phyloP scores from a whole-genome alignment of 2,797 vertebrate species.

The Lerista edwardsae region DNA sequence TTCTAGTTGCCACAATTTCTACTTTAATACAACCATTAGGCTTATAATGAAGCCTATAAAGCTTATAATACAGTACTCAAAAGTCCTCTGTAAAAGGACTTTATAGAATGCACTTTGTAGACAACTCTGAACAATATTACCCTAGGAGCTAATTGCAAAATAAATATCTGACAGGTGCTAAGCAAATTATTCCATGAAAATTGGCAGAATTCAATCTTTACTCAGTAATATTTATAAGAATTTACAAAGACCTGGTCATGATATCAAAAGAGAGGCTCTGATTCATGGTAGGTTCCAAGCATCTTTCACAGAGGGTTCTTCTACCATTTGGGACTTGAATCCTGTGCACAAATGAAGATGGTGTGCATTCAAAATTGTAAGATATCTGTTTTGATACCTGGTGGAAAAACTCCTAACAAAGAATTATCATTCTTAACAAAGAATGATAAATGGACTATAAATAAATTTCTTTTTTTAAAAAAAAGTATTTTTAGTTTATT shows the following conservation, averaged over 20 bases:
- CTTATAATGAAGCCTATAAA: neutral
- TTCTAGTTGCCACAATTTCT: neutral
- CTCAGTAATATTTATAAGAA: constrained; percentile 35
- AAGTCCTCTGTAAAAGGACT: neutral
- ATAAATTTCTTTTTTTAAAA: too few relatives aligned
- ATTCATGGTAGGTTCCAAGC: constrained; percentile 14
- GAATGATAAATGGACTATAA: too few relatives aligned
- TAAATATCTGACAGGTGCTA: constrained; percentile 15
- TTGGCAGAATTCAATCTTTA: constrained; percentile 45
- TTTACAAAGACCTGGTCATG: constrained; percentile 29
- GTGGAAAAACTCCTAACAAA: neutral
- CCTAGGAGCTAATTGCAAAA: constrained; percentile 43
- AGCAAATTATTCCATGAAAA: constrained; percentile 44
- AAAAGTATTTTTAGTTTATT: too few relatives aligned
- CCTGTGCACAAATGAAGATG: neutral
- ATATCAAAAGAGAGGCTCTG: constrained; percentile 15
- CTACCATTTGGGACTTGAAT: neutral
- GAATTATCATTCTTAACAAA: neutral
- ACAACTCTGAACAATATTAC: neutral
- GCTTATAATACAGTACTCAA: neutral
- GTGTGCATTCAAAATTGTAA: neutral
- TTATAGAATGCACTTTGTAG: neutral
- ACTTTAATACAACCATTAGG: neutral
- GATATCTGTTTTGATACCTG: neutral
- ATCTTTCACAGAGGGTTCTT: constrained; percentile 27